Evolutionary conservation across 1,140 invertebrate genomes (phyloP).

Genomic region (Mylabris phalerata): DNA sequence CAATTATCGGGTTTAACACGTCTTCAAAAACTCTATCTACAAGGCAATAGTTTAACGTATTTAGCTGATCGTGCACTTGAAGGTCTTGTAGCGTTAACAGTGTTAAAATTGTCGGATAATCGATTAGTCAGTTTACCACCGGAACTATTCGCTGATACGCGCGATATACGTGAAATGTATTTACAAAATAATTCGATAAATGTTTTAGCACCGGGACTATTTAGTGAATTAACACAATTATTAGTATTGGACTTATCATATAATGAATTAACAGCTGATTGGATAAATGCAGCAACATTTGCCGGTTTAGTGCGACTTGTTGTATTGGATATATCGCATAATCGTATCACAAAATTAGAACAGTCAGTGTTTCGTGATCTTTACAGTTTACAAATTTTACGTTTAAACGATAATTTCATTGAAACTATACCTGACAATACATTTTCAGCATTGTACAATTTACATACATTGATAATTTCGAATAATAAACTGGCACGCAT

Average conservation of each 20-base stretch:
- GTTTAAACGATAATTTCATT: slow-evolving; percentile 76
- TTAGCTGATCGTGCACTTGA: slow-evolving; percentile 76
- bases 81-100: slow-evolving; percentile 66
- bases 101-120: slow-evolving; percentile 76
- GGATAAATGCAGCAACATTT: slow-evolving; percentile 83
- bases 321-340: slow-evolving; percentile 73
- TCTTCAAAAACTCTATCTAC: slow-evolving; percentile 54
- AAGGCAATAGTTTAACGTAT: slow-evolving; percentile 62
- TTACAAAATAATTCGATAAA: slow-evolving; percentile 81
- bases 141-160: slow-evolving; percentile 72
- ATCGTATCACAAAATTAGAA: slow-evolving; percentile 72
- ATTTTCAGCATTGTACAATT: slow-evolving; percentile 70
- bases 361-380: slow-evolving; percentile 72
- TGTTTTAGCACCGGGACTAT: slow-evolving; percentile 76
- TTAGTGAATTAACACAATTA: slow-evolving; percentile 73
- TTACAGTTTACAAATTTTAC: slow-evolving; percentile 71
- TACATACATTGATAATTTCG: slow-evolving; percentile 79
- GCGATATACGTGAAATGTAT: slow-evolving; percentile 75
- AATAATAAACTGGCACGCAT: slow-evolving; percentile 76
- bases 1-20: slow-evolving; percentile 60
- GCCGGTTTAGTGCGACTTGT: slow-evolving; percentile 71
- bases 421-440: slow-evolving; percentile 75
- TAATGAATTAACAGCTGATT: slow-evolving; percentile 80
- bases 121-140: slow-evolving; percentile 72
- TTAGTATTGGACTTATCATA: slow-evolving; percentile 75